Conservation (phyloP, 2,113 vertebrate genomes). For the Leptocoma aspasia region DNA sequence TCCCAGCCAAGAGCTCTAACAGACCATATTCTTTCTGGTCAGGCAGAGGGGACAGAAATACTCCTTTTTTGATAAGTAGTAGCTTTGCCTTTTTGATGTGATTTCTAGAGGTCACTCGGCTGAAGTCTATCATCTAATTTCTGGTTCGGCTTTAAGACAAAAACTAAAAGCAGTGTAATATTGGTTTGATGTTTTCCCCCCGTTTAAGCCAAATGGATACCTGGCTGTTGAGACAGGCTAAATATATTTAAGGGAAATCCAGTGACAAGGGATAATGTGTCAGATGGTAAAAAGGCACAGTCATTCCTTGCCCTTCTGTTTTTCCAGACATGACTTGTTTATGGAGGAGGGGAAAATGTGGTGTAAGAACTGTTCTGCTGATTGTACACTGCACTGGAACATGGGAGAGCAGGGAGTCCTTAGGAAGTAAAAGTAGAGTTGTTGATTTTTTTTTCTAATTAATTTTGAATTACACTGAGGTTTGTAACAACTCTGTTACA, state of each 20-base stretch:
- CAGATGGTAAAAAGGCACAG: neutral
- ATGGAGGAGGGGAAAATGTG: neutral
- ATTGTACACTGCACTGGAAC: neutral
- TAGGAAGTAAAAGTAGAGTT: neutral
- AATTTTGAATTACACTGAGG: neutral
- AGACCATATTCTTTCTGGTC: neutral
- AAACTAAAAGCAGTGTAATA: neutral
- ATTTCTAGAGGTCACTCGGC: neutral
- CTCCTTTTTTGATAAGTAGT: neutral
- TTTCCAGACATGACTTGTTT: neutral
- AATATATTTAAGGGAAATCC: neutral
- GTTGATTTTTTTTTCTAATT: accelerated
- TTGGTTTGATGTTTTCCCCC: accelerated
- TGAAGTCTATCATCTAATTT: neutral
- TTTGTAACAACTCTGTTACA: neutral
- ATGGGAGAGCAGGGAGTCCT: neutral
- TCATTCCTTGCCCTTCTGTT: neutral
- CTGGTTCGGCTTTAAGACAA: neutral
- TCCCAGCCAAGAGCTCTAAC: neutral
- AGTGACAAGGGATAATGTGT: neutral
- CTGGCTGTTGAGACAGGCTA: neutral
- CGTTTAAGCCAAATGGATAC: neutral
- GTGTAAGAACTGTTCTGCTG: neutral
- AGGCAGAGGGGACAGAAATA: neutral
- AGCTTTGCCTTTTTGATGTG: neutral